A percentile compares a stretch with the other conserved stretches of the same genome.
Conservation (phyloP, 2,113 vertebrate genomes). For the Crotalus helleri region DNA sequence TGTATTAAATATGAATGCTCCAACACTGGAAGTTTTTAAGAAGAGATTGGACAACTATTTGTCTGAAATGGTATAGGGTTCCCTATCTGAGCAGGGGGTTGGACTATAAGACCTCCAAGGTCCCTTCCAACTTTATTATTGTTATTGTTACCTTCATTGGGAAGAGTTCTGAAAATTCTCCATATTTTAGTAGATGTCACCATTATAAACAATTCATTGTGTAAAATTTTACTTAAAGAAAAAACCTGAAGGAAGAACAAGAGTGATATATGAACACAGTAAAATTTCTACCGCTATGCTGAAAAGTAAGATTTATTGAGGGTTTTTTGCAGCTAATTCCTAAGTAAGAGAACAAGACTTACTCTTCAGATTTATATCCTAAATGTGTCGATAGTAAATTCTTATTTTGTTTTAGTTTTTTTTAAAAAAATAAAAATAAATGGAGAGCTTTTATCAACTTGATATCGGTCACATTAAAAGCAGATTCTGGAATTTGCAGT, state of each 20-base stretch:
- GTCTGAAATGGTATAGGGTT: too few relatives aligned
- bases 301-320: neutral
- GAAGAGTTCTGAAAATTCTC: neutral
- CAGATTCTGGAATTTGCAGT: neutral
- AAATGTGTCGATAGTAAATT: neutral
- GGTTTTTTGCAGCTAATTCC: neutral
- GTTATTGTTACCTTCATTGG: neutral
- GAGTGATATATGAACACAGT: neutral
- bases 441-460: neutral
- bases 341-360: neutral
- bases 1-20: neutral
- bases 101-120: too few relatives aligned
- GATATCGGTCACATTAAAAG: neutral
- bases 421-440: neutral
- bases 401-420: neutral
- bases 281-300: neutral
- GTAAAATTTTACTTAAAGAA: neutral
- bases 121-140: too few relatives aligned
- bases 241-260: neutral
- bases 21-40: too few relatives aligned
- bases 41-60: too few relatives aligned
- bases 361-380: neutral
- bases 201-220: neutral
- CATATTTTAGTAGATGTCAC: neutral
- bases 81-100: too few relatives aligned